A percentile compares a stretch with the other conserved stretches of the same genome.
Conservation (phyloP, 2,113 vertebrate genomes). For the Collichthys lucidus region DNA sequence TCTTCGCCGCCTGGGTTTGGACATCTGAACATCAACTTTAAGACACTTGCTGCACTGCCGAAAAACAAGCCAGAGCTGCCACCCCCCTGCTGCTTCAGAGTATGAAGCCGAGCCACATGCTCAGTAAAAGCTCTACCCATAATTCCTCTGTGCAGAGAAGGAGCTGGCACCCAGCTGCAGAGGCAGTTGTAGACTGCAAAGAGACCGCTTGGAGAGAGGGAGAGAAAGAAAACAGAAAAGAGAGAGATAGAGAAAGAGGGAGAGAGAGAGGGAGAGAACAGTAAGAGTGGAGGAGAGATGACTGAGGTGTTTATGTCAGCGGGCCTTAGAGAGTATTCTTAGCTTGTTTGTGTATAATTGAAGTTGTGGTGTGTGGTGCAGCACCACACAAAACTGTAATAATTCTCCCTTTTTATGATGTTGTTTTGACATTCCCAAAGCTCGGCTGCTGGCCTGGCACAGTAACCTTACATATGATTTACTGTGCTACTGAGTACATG, state of each 20-base stretch:
- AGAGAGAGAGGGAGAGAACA: constrained; percentile 56
- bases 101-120: constrained; percentile 45
- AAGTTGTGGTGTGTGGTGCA: constrained; percentile 71
- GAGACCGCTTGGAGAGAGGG: constrained; percentile 26
- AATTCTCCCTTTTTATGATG: constrained; percentile 75
- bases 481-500: constrained; percentile 43
- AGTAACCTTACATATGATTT: constrained; percentile 59
- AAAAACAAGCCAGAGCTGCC: constrained; percentile 56
- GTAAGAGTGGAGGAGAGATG: constrained; percentile 46
- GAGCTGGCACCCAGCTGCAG: constrained; percentile 63
- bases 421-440: constrained; percentile 75
- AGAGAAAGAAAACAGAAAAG: constrained; percentile 13
- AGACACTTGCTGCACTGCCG: constrained; percentile 52
- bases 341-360: constrained; percentile 83
- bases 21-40: constrained; percentile 62
- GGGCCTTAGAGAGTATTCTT: constrained; percentile 73
- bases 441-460: constrained; percentile 66
- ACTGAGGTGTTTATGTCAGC: constrained; percentile 78
- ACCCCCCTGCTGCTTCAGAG: constrained; percentile 46
- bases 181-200: constrained; percentile 40
- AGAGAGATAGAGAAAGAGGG: constrained; percentile 13
- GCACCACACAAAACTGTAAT: constrained; percentile 76
- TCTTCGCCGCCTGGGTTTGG: constrained; percentile 40
- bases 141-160: constrained; percentile 61
- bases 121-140: constrained; percentile 63